phyloP scores from a whole-genome alignment of 2,113 vertebrate genomes.

The Amblyornis subalaris region DNA sequence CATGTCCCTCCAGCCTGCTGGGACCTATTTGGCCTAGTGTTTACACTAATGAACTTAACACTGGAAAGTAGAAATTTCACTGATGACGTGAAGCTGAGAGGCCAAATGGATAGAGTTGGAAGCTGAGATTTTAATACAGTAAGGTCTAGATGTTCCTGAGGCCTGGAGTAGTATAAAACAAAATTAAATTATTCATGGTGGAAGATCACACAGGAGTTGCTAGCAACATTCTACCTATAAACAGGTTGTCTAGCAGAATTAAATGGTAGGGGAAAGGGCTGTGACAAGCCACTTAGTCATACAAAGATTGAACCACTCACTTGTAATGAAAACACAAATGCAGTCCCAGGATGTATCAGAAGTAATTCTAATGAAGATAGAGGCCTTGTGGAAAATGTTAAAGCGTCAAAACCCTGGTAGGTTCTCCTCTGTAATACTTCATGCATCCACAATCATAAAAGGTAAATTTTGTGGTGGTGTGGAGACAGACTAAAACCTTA shows the following conservation, averaged over 20 bases:
- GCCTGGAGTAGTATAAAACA: not conserved
- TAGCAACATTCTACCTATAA: not conserved
- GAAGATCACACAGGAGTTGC: not conserved
- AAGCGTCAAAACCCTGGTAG: not conserved
- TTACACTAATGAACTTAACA: not conserved
- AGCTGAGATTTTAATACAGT: not conserved
- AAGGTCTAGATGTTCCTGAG: not conserved
- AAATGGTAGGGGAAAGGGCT: not conserved
- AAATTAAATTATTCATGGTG: not conserved
- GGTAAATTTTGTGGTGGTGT: not conserved
- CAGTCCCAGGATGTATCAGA: not conserved
- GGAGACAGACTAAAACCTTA: not conserved
- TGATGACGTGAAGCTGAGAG: not conserved
- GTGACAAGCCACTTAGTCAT: not conserved
- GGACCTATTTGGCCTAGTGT: not conserved
- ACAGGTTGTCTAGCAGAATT: not conserved
- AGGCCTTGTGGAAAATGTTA: not conserved
- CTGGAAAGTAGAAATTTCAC: not conserved
- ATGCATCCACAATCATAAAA: not conserved
- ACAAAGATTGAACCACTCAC: accelerated
- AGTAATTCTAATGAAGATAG: not conserved
- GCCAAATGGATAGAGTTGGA: not conserved
- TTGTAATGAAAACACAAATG: not conserved
- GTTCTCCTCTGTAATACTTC: not conserved
- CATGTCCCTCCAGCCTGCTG: not conserved